These are phyloP conservation scores for Coregonus sp. DNA, from an alignment of 2,797 vertebrate genomes.

Conservation along the genomic window DNA sequence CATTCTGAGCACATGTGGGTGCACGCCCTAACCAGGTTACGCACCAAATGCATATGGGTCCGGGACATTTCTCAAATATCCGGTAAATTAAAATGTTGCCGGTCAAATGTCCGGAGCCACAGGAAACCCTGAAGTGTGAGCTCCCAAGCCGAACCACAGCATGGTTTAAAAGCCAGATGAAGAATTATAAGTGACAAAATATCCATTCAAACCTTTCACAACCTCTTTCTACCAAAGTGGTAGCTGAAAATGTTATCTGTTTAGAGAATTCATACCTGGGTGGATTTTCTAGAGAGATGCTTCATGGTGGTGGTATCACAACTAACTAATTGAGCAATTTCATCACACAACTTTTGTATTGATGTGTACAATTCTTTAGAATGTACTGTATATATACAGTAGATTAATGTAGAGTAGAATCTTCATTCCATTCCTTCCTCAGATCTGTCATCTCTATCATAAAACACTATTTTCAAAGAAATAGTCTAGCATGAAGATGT, in stretches of 20 bases:
- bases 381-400: neutral
- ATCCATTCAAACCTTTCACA: slow-evolving; percentile 7
- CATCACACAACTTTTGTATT: too few relatives aligned
- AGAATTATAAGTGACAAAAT: slow-evolving; percentile 40
- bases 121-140: slow-evolving; percentile 23
- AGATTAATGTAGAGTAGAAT: neutral
- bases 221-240: slow-evolving; percentile 12
- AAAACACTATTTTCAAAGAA: slow-evolving; percentile 4
- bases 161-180: slow-evolving; percentile 29
- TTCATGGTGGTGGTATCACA: too few relatives aligned
- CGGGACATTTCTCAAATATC: neutral
- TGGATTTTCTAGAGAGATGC: slow-evolving; percentile 6
- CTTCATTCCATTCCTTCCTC: neutral
- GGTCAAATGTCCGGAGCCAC: slow-evolving; percentile 29
- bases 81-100: slow-evolving; percentile 30
- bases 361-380: too few relatives aligned
- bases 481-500: slow-evolving; percentile 5
- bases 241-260: slow-evolving; percentile 20
- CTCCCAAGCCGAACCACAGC: slow-evolving; percentile 20
- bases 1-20: too few relatives aligned
- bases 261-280: neutral
- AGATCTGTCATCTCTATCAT: neutral
- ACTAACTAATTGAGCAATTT: too few relatives aligned
- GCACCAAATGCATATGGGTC: neutral
- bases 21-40: too few relatives aligned